Conservation (phyloP, 2,113 vertebrate genomes). For the Zapornia atra region DNA sequence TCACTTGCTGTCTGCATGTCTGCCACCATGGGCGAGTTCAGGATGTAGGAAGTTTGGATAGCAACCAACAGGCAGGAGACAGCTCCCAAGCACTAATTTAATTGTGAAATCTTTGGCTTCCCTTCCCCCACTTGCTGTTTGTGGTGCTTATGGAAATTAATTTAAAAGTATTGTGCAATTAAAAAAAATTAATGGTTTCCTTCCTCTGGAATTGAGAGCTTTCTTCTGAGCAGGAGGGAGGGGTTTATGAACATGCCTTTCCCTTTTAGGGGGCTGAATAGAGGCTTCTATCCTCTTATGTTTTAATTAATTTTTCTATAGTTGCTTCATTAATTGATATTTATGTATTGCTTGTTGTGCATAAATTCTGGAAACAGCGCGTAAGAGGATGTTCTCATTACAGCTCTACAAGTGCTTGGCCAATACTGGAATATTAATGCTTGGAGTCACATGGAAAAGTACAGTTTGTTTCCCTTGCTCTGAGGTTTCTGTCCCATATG, state of each 20-base stretch:
- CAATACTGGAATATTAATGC: slow-evolving; percentile 60
- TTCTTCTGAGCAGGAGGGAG: slow-evolving; percentile 29
- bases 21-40: not conserved
- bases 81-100: not conserved
- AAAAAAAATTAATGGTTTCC: slow-evolving; percentile 48
- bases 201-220: slow-evolving; percentile 38
- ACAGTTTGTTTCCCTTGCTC: slow-evolving; percentile 9
- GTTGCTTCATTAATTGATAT: slow-evolving; percentile 73
- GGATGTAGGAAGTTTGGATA: not conserved
- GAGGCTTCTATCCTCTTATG: slow-evolving; percentile 51
- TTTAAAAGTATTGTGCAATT: slow-evolving; percentile 51
- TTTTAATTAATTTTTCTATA: slow-evolving; percentile 71
- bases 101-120: not conserved
- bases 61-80: not conserved
- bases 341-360: slow-evolving; percentile 68
- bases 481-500: not conserved
- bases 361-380: slow-evolving; percentile 61
- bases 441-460: not conserved
- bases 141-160: slow-evolving; percentile 41
- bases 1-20: not conserved
- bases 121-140: not conserved
- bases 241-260: not conserved
- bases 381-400: slow-evolving; percentile 62
- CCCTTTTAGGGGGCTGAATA: slow-evolving; percentile 26
- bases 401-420: slow-evolving; percentile 49